phyloP scores from a whole-genome alignment of 2,888 invertebrate genomes.

The Drosophila sordidula region DNA sequence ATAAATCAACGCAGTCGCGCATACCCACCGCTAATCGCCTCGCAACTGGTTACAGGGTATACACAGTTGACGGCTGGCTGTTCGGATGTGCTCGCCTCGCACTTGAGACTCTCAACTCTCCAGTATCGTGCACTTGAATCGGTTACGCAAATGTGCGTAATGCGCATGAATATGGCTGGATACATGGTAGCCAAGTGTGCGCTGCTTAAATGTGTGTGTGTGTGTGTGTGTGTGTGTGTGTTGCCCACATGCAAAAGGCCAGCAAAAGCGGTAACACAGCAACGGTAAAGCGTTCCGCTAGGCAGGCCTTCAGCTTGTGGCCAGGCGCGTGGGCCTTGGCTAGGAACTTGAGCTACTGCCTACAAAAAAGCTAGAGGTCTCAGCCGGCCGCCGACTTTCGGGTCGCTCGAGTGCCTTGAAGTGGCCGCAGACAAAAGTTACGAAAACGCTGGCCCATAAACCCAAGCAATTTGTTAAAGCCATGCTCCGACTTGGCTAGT shows the following conservation, averaged over 20 bases:
- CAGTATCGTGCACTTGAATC: slow-evolving; percentile 75
- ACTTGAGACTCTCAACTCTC: slow-evolving; percentile 63
- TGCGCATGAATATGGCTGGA: slow-evolving; percentile 71
- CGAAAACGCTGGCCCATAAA: slow-evolving; percentile 69
- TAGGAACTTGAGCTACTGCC: slow-evolving; percentile 73
- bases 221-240: slow-evolving; percentile 15
- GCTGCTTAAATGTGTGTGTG: slow-evolving; percentile 22
- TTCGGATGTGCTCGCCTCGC: slow-evolving; percentile 55
- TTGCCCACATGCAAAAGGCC: slow-evolving; percentile 50
- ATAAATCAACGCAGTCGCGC: neutral
- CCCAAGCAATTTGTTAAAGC: slow-evolving; percentile 52
- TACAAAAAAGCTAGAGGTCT: slow-evolving; percentile 43
- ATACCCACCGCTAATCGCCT: neutral
- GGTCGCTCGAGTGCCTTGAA: slow-evolving; percentile 58
- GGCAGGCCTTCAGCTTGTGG: slow-evolving; percentile 54
- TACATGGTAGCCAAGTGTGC: slow-evolving; percentile 41
- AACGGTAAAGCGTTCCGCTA: slow-evolving; percentile 66
- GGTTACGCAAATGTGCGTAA: slow-evolving; percentile 80
- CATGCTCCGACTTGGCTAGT: slow-evolving; percentile 26
- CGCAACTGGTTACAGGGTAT: slow-evolving; percentile 9
- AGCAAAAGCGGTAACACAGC: slow-evolving; percentile 26
- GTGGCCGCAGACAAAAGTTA: slow-evolving; percentile 60
- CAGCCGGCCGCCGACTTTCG: slow-evolving; percentile 16
- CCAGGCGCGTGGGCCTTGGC: slow-evolving; percentile 71
- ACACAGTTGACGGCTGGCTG: slow-evolving; percentile 21